Evolutionary conservation across 37 sponge, comb jelly and placozoan species (phyloP).

Genomic region (Cliona cf. orientalis): DNA sequence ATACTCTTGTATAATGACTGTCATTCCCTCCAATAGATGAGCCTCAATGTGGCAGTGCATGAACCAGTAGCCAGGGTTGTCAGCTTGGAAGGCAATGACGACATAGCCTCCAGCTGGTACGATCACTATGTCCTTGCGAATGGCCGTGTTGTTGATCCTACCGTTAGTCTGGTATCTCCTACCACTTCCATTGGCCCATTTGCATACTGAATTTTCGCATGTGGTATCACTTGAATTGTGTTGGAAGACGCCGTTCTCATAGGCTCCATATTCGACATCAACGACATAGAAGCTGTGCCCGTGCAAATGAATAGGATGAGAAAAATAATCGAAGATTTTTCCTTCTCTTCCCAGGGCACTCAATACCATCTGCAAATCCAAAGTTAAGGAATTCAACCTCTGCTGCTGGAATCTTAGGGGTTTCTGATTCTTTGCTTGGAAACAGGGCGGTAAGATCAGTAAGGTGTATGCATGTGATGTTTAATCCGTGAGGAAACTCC

Average conservation of each 20-base stretch:
- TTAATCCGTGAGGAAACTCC: constrained; percentile 16
- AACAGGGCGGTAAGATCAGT: constrained; percentile 13
- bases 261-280: constrained; percentile 59
- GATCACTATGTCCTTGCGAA: constrained; percentile 84
- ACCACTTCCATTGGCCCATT: neutral
- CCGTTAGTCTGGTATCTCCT: no score
- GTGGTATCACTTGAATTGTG: no score
- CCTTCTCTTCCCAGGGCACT: constrained; percentile 7
- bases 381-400: constrained; percentile 66
- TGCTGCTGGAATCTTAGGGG: neutral
- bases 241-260: no score
- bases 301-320: constrained; percentile 83
- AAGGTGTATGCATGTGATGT: constrained; percentile 54
- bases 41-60: constrained; percentile 91
- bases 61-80: constrained; percentile 96
- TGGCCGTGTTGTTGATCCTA: neutral
- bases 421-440: constrained; percentile 3
- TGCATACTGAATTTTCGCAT: no score
- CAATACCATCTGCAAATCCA: constrained; percentile 71
- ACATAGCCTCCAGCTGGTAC: constrained; percentile 90
- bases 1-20: constrained; percentile 63
- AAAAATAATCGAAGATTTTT: neutral
- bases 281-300: constrained; percentile 75
- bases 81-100: constrained; percentile 72
- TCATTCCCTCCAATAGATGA: constrained; percentile 87